phyloP scores from a whole-genome alignment of 2,113 vertebrate species.

The Planiliza haematocheilus region DNA sequence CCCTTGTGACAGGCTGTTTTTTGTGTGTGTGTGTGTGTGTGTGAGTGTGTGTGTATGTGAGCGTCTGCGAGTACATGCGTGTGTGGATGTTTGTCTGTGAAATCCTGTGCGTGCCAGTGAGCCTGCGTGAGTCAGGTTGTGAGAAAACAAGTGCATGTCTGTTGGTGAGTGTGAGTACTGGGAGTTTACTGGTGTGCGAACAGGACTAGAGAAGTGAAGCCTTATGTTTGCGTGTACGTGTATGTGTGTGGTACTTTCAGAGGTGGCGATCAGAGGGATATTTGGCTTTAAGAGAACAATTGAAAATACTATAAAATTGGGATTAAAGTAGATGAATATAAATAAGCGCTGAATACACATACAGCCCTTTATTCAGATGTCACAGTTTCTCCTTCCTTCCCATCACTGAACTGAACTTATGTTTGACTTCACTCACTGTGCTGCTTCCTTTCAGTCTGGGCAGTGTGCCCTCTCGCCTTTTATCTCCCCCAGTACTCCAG shows the following conservation, averaged over 20 bases:
- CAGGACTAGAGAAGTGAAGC: constrained; percentile 26
- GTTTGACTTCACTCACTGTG: constrained; percentile 65
- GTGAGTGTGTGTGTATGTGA: constrained; percentile 7
- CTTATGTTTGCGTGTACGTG: background rate
- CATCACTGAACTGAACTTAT: constrained; percentile 60
- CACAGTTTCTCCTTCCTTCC: constrained; percentile 70
- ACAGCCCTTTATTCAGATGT: background rate
- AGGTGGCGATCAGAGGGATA: background rate
- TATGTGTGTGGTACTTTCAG: background rate
- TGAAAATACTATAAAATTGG: background rate
- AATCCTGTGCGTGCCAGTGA: constrained; percentile 65
- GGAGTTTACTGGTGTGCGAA: constrained; percentile 42
- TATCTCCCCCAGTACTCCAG: constrained; percentile 30
- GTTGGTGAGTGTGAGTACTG: constrained; percentile 37
- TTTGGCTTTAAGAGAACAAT: background rate
- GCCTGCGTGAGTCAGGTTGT: constrained; percentile 50
- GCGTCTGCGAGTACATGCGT: background rate
- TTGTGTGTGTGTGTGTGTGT: constrained; percentile 25
- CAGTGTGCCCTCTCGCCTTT: constrained; percentile 34
- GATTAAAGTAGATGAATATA: too few species aligned
- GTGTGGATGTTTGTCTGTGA: constrained; percentile 41
- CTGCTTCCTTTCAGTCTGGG: constrained; percentile 67
- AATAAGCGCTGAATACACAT: too few species aligned
- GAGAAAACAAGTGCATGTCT: constrained; percentile 68
- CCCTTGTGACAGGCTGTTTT: constrained; percentile 40